Conservation (phyloP, 2,888 invertebrate species). For the Drosophila suboccidentalis region DNA sequence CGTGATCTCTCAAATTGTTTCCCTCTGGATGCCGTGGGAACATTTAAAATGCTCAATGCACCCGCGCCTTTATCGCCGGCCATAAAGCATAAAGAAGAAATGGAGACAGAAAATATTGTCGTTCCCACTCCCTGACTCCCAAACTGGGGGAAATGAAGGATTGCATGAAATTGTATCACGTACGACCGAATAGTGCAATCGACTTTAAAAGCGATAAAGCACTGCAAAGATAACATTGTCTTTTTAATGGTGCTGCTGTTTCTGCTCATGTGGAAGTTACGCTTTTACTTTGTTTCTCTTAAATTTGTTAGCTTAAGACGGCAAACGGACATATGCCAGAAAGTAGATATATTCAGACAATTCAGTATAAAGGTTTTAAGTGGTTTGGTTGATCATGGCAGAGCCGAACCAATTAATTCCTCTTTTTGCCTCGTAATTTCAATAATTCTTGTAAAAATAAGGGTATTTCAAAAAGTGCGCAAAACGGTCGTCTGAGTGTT, state of each 20-base stretch:
- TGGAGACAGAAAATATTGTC: conserved; percentile 61
- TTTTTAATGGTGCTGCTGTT: conserved; percentile 23
- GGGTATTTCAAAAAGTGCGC: too few species aligned
- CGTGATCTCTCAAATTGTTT: conserved; percentile 74
- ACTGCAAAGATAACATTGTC: conserved; percentile 58
- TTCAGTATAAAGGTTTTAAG: too few species aligned
- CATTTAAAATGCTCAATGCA: conserved; percentile 36
- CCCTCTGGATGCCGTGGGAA: conserved; percentile 62
- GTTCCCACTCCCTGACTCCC: conserved; percentile 9
- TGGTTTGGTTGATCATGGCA: too few species aligned
- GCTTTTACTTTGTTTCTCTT: background rate
- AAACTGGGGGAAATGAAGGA: conserved; percentile 15
- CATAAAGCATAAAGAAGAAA: conserved; percentile 56
- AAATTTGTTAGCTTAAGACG: background rate
- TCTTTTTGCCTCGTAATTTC: too few species aligned
- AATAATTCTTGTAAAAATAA: too few species aligned
- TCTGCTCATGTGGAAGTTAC: background rate
- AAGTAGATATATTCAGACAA: too few species aligned
- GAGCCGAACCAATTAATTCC: too few species aligned
- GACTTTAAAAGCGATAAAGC: conserved; percentile 63
- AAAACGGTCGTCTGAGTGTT: too few species aligned
- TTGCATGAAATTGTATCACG: conserved; percentile 58
- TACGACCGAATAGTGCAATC: conserved; percentile 45
- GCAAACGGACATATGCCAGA: background rate
- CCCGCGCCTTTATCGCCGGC: conserved; percentile 49